A percentile compares a stretch with the other conserved stretches of the same genome.
Evolutionary conservation across 1,140 invertebrate genomes (phyloP).

Genomic region (Galleria mellonella): DNA sequence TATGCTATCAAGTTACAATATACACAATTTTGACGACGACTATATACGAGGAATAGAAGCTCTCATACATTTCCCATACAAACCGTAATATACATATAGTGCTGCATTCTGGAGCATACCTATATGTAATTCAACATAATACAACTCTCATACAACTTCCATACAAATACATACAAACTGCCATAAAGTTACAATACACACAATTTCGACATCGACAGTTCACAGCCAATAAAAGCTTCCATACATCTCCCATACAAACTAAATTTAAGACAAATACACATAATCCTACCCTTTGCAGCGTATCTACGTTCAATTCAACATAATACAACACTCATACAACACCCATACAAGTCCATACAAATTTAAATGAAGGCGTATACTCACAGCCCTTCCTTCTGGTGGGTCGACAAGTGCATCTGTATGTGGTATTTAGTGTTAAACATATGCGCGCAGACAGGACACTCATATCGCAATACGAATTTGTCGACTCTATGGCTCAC

Average conservation of each 20-base stretch:
- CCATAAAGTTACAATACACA: too few relatives aligned
- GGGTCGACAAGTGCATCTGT: slow-evolving; percentile 49
- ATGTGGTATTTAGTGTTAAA: slow-evolving; percentile 57
- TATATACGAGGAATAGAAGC: too few relatives aligned
- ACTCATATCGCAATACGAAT: slow-evolving; percentile 47
- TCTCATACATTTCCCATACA: neutral
- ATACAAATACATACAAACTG: too few relatives aligned
- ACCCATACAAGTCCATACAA: neutral
- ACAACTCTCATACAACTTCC: too few relatives aligned
- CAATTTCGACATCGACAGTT: too few relatives aligned
- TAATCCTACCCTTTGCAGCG: slow-evolving; percentile 17
- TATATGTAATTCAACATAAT: too few relatives aligned
- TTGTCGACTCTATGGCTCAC: slow-evolving; percentile 33
- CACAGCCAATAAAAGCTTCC: neutral
- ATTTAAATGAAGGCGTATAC: too few relatives aligned
- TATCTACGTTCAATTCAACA: too few relatives aligned
- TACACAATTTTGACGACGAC: too few relatives aligned
- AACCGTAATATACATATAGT: slow-evolving; percentile 28
- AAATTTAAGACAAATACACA: slow-evolving; percentile 31
- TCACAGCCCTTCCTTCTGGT: slow-evolving; percentile 34
- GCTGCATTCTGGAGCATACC: slow-evolving; percentile 7
- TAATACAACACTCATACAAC: neutral
- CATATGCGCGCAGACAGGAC: slow-evolving; percentile 60
- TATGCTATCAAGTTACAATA: too few relatives aligned
- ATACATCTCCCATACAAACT: neutral